These are phyloP conservation scores for Nowickia ferox DNA, from an alignment of 2,888 invertebrate species.

Conservation along the genomic window DNA sequence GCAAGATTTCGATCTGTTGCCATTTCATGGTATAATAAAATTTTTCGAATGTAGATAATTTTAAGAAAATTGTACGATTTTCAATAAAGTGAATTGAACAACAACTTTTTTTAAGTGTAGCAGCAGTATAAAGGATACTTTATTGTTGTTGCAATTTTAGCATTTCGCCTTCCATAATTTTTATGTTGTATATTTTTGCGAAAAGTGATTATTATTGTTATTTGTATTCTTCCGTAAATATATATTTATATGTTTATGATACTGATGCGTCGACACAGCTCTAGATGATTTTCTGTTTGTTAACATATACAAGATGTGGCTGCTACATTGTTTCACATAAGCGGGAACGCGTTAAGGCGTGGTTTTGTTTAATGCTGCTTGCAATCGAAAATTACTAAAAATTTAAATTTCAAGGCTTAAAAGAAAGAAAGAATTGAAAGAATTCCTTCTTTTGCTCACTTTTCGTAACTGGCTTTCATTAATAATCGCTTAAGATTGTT, in stretches of 20 bases:
- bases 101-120: background rate
- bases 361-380: conserved; percentile 27
- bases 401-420: background rate
- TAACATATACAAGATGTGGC: conserved; percentile 22
- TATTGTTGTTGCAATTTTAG: conserved; percentile 17
- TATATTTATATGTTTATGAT: conserved; percentile 60
- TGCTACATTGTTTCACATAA: conserved; percentile 47
- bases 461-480: too few species aligned
- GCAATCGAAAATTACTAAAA: conserved; percentile 27
- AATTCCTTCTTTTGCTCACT: background rate
- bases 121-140: conserved; percentile 15
- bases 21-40: too few species aligned
- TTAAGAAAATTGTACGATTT: background rate
- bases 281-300: conserved; percentile 23
- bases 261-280: conserved; percentile 39
- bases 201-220: conserved; percentile 67
- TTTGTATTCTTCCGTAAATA: conserved; percentile 60
- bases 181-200: conserved; percentile 40
- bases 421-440: background rate
- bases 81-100: background rate
- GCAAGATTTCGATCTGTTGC: too few species aligned
- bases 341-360: conserved; percentile 39
- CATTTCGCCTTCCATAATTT: conserved; percentile 48
- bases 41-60: too few species aligned
- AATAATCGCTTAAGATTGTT: too few species aligned